Evolutionary conservation across 2,888 invertebrate genomes (phyloP).

Genomic region (Pharmacophagus antenor): DNA sequence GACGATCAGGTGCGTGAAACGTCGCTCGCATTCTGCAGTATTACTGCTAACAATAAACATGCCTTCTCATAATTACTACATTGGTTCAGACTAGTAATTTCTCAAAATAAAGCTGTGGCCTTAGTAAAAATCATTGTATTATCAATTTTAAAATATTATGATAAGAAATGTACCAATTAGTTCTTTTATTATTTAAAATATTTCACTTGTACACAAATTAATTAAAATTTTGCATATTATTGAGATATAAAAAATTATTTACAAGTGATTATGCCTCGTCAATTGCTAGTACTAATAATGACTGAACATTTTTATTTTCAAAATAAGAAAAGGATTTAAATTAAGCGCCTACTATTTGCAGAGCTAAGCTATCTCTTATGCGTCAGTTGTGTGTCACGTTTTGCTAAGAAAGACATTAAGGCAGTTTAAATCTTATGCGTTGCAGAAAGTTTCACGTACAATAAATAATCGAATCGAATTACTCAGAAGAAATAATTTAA

Average conservation of each 20-base stretch:
- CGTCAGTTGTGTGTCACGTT: background rate
- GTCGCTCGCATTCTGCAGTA: conserved; percentile 23
- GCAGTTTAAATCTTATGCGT: background rate
- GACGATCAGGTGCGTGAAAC: conserved; percentile 9
- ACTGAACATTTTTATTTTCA: background rate
- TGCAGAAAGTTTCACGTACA: background rate
- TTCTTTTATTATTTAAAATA: too few species aligned
- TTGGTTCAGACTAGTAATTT: conserved; percentile 16
- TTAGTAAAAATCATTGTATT: background rate
- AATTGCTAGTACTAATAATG: background rate
- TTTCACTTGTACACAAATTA: too few species aligned
- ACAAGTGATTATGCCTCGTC: background rate
- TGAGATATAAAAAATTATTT: background rate
- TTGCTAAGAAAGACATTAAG: background rate
- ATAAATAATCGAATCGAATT: background rate
- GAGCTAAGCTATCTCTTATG: background rate
- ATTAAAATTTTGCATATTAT: background rate
- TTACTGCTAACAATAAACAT: conserved; percentile 24
- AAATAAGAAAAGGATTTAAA: background rate
- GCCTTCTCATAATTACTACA: conserved; percentile 27
- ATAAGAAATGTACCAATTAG: too few species aligned
- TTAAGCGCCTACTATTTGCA: background rate
- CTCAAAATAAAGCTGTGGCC: conserved; percentile 1
- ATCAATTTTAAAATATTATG: background rate
- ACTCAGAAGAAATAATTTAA: too few species aligned